phyloP scores from a whole-genome alignment of 1,140 invertebrate species.

The Pemphigus obesinymphae region DNA sequence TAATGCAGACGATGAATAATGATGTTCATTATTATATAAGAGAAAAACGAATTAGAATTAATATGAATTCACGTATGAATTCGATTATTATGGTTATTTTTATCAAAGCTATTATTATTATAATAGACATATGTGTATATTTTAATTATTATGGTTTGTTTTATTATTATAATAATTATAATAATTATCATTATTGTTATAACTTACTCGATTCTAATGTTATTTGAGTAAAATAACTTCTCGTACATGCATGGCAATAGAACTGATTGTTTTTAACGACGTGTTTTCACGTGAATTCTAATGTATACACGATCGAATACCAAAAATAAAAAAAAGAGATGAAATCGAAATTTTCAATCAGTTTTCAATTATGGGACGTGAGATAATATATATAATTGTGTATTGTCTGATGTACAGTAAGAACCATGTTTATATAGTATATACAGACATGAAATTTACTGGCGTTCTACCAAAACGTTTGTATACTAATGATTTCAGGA shows the following conservation, averaged over 20 bases:
- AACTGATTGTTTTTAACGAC: neutral
- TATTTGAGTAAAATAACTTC: neutral
- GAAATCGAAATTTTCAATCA: neutral
- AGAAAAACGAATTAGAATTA: neutral
- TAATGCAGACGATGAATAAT: neutral
- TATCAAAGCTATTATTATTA: neutral
- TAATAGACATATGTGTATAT: neutral
- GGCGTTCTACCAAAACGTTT: conserved; percentile 6
- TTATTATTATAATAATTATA: neutral
- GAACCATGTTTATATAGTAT: neutral
- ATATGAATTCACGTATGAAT: neutral
- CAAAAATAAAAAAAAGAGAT: neutral
- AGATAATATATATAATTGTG: neutral
- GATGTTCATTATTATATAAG: neutral
- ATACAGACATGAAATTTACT: neutral
- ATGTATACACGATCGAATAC: neutral
- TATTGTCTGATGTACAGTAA: neutral
- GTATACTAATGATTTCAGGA: neutral
- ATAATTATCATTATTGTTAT: neutral
- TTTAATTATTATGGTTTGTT: neutral
- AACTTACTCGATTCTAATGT: neutral
- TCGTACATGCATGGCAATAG: neutral
- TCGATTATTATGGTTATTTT: neutral
- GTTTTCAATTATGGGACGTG: conserved; percentile 8
- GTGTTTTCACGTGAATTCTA: neutral